Evolutionary conservation across 2,888 invertebrate species (phyloP).

Genomic region (Sicus ferrugineus): DNA sequence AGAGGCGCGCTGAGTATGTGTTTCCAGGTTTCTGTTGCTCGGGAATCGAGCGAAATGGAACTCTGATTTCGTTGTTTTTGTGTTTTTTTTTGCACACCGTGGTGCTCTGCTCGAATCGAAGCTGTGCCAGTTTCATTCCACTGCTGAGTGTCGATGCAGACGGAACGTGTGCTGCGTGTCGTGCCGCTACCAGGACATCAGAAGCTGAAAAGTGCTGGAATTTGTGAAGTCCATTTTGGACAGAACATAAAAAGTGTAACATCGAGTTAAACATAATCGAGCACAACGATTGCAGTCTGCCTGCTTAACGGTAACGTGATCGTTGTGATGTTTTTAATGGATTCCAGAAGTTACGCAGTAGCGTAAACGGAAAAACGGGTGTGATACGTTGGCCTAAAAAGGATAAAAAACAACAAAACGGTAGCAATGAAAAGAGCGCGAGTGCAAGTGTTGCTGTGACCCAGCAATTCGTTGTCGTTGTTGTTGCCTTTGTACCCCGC

Average conservation of each 20-base stretch:
- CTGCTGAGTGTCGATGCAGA: conserved; percentile 61
- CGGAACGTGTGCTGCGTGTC: conserved; percentile 48
- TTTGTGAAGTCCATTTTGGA: conserved; percentile 5
- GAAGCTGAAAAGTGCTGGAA: conserved; percentile 9
- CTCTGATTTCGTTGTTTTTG: too few relatives aligned
- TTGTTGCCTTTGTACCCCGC: too few relatives aligned
- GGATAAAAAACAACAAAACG: conserved; percentile 1
- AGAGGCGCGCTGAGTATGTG: not conserved
- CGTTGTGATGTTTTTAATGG: not conserved
- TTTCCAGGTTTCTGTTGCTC: not conserved
- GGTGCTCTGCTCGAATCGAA: not conserved
- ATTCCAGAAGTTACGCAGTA: not conserved
- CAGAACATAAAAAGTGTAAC: not conserved
- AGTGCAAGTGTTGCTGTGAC: conserved; percentile 26
- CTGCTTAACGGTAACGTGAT: not conserved
- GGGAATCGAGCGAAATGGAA: conserved; percentile 8
- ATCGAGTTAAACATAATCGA: not conserved
- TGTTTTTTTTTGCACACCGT: not conserved
- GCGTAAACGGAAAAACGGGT: conserved; percentile 12
- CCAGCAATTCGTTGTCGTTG: conserved; percentile 17
- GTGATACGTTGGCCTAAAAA: conserved; percentile 19
- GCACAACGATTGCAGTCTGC: not conserved
- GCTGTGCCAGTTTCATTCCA: conserved; percentile 53
- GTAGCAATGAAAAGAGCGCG: not conserved
- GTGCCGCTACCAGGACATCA: conserved; percentile 4